Evolutionary conservation across 1,140 invertebrate species (phyloP).

Genomic region (Danaus plexippus): DNA sequence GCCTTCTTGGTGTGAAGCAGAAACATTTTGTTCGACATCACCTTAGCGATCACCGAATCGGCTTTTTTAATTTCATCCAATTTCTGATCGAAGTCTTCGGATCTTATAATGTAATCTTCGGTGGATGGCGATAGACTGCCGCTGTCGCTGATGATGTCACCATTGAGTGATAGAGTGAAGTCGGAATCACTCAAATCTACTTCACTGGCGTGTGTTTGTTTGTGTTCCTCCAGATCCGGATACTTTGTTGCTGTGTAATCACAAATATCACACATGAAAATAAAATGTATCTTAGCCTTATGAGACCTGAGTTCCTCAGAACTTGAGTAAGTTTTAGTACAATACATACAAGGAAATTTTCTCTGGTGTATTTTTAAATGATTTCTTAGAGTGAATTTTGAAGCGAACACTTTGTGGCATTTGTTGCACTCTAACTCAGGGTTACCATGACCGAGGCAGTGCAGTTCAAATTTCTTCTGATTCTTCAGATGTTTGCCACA

Average conservation of each 20-base stretch:
- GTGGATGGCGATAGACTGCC: constrained; percentile 3
- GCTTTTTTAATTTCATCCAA: constrained; percentile 27
- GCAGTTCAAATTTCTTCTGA: constrained; percentile 50
- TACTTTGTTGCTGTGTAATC: constrained; percentile 31
- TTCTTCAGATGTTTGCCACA: constrained; percentile 59
- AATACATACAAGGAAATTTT: constrained; percentile 68
- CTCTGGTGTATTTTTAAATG: constrained; percentile 72
- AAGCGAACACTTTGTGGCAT: constrained; percentile 65
- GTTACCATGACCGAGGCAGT: constrained; percentile 55
- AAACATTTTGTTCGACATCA: constrained; percentile 50
- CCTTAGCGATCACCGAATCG: constrained; percentile 48
- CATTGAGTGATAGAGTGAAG: constrained; percentile 11
- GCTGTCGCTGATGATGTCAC: constrained; percentile 12
- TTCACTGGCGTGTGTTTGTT: constrained; percentile 10
- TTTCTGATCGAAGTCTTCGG: constrained; percentile 13
- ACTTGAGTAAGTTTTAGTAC: constrained; percentile 40
- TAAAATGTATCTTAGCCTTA: constrained; percentile 39
- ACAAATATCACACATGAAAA: constrained; percentile 46
- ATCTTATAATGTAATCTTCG: constrained; percentile 9
- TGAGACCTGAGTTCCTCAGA: constrained; percentile 39
- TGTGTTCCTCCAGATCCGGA: constrained; percentile 30
- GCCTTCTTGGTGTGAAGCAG: constrained; percentile 30
- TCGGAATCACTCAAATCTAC: constrained; percentile 24
- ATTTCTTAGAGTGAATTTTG: constrained; percentile 55
- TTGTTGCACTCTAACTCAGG: constrained; percentile 60